phyloP scores from a whole-genome alignment of 2,113 vertebrate species.

The Psilopogon haemacephalus region DNA sequence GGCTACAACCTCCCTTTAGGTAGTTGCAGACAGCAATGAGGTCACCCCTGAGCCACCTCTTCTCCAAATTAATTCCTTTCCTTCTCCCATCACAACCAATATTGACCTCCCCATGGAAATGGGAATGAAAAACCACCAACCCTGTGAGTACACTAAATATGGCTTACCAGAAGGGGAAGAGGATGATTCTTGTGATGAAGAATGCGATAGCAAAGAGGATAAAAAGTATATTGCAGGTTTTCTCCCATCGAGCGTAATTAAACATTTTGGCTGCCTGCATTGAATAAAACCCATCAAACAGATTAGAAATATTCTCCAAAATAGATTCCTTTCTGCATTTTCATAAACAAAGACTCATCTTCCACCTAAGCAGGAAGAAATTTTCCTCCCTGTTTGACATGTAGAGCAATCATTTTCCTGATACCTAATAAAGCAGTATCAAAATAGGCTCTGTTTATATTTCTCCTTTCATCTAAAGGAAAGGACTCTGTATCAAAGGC shows the following conservation, averaged over 20 bases:
- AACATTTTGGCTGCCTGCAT: conserved; percentile 91
- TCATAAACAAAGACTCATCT: conserved; percentile 34
- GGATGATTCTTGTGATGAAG: conserved; percentile 85
- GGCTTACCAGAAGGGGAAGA: conserved; percentile 93
- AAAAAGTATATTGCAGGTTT: conserved; percentile 84
- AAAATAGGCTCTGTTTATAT: not conserved
- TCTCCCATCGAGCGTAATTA: conserved; percentile 89
- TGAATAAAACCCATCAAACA: not conserved
- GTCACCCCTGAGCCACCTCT: too few relatives aligned
- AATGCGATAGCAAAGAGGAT: conserved; percentile 83
- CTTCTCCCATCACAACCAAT: not conserved
- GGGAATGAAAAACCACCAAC: not conserved
- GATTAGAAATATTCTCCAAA: not conserved
- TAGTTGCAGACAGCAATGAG: too few relatives aligned
- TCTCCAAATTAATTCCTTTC: too few relatives aligned
- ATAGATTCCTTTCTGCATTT: not conserved
- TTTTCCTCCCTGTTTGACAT: not conserved
- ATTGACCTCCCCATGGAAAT: not conserved
- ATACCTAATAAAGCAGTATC: conserved; percentile 37
- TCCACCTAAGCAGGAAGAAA: not conserved
- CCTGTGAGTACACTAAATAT: not conserved
- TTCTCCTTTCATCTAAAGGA: conserved; percentile 28
- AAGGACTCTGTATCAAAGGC: not conserved
- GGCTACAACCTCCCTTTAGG: too few relatives aligned
- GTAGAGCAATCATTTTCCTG: not conserved